phyloP scores from a whole-genome alignment of 2,113 vertebrate genomes.

The Romanogobio albipinnatus region DNA sequence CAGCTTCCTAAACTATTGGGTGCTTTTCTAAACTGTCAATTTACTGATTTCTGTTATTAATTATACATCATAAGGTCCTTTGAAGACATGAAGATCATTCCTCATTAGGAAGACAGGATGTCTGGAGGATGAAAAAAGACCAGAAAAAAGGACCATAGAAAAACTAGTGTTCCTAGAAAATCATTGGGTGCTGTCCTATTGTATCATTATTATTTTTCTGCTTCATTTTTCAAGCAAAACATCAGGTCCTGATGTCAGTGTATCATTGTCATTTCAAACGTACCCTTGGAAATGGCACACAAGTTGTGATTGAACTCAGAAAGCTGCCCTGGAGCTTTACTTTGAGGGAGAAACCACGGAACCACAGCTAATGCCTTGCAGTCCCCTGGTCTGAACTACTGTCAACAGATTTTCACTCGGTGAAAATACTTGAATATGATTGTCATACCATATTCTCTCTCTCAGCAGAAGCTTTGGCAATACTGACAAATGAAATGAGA shows the following conservation, averaged over 20 bases:
- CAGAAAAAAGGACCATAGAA: constrained; percentile 54
- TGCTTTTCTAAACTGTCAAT: constrained; percentile 71
- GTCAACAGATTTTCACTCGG: constrained; percentile 74
- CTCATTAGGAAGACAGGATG: constrained; percentile 66
- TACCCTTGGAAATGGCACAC: constrained; percentile 65
- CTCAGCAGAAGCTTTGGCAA: constrained; percentile 56
- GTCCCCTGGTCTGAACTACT: constrained; percentile 72
- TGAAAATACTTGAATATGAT: constrained; percentile 63
- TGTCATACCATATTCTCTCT: constrained; percentile 57
- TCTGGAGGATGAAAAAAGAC: constrained; percentile 55
- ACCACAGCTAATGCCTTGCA: constrained; percentile 79
- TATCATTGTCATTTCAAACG: constrained; percentile 70
- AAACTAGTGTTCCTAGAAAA: constrained; percentile 62
- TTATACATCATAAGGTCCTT: constrained; percentile 73
- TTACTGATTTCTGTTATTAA: constrained; percentile 77
- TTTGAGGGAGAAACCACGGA: constrained; percentile 76
- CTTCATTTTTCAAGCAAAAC: constrained; percentile 60
- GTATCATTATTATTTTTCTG: constrained; percentile 66
- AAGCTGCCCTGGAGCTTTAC: constrained; percentile 72
- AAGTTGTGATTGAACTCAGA: constrained; percentile 70
- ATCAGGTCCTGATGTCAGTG: constrained; percentile 65
- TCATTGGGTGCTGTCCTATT: constrained; percentile 59
- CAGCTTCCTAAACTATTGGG: constrained; percentile 67
- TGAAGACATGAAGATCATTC: constrained; percentile 71
- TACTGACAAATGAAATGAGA: constrained; percentile 49